These are phyloP conservation scores for Sebastes goodei DNA, from an alignment of 2,797 vertebrate species.

Conservation along the genomic window DNA sequence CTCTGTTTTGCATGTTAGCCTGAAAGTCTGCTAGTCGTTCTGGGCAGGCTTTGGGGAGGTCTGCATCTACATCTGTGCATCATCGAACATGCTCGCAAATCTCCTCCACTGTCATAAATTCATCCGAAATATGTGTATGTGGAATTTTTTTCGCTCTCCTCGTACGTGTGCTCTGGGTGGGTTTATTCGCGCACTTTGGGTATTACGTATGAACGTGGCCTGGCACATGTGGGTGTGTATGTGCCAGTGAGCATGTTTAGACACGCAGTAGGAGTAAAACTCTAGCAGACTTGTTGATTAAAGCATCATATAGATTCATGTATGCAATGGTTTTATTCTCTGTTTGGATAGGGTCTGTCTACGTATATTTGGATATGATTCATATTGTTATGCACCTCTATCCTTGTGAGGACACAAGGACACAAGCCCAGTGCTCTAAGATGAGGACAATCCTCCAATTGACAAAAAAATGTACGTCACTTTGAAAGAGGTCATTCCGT, in stretches of 20 bases:
- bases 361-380: neutral
- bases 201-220: slow-evolving; percentile 67
- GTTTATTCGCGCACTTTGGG: slow-evolving; percentile 47
- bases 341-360: neutral
- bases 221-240: slow-evolving; percentile 72
- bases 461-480: slow-evolving; percentile 10
- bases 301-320: slow-evolving; percentile 20
- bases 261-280: slow-evolving; percentile 58
- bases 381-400: slow-evolving; percentile 14
- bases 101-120: slow-evolving; percentile 44
- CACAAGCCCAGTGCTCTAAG: slow-evolving; percentile 10
- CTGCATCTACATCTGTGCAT: slow-evolving; percentile 63
- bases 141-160: neutral
- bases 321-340: slow-evolving; percentile 1
- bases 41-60: slow-evolving; percentile 55
- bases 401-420: slow-evolving; percentile 40
- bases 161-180: slow-evolving; percentile 35
- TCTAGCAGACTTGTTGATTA: slow-evolving; percentile 77
- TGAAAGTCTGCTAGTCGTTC: slow-evolving; percentile 61
- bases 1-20: slow-evolving; percentile 77
- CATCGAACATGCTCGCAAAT: slow-evolving; percentile 52
- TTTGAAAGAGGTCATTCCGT: slow-evolving; percentile 14
- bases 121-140: slow-evolving; percentile 34
- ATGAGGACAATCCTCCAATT: slow-evolving; percentile 19
- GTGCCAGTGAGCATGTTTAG: slow-evolving; percentile 51